Conservation (phyloP, 2,113 vertebrate genomes). For the Craseonycteris thonglongyai region DNA sequence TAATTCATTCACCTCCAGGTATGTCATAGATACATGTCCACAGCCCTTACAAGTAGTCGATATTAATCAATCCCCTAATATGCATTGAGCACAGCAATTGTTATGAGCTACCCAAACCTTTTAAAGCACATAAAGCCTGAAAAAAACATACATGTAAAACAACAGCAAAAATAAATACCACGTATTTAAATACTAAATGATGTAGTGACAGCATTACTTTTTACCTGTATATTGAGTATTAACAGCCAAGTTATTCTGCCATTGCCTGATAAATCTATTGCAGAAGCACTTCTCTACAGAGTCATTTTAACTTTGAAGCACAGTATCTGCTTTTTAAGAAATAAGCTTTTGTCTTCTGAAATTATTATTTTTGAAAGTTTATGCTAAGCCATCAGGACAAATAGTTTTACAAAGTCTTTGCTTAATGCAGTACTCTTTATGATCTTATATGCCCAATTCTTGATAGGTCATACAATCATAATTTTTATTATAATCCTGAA, state of each 20-base stretch:
- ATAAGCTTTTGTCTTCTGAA: neutral
- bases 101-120: neutral
- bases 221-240: neutral
- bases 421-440: neutral
- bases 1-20: neutral
- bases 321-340: neutral
- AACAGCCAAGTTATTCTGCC: neutral
- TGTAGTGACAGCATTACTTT: neutral
- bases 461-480: neutral
- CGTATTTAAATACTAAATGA: neutral
- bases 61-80: neutral
- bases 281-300: neutral
- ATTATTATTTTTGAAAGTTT: neutral
- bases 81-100: neutral
- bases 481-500: neutral
- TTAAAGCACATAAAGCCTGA: neutral
- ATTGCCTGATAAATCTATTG: neutral
- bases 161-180: neutral
- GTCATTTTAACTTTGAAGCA: neutral
- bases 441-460: neutral
- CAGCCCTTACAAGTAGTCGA: neutral
- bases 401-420: neutral
- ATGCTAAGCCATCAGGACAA: neutral
- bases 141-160: neutral
- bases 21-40: neutral